Evolutionary conservation across 2,113 vertebrate genomes (phyloP).

Genomic region (Thamnophis sirtalis): DNA sequence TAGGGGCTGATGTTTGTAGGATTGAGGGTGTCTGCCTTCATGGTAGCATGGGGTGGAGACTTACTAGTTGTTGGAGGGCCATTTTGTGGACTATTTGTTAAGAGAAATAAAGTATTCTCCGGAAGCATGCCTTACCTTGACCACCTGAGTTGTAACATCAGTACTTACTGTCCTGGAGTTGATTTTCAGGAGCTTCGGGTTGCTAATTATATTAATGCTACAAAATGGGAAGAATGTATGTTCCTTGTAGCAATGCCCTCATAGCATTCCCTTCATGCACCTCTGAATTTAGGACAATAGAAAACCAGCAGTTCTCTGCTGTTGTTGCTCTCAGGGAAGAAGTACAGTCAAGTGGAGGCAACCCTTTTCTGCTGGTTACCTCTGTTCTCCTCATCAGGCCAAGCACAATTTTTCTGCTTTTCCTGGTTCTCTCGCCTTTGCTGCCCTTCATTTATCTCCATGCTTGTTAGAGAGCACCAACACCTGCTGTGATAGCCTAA

Average conservation of each 20-base stretch:
- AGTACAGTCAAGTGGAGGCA: not conserved
- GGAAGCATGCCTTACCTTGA: too few relatives aligned
- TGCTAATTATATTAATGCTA: not conserved
- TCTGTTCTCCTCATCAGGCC: not conserved
- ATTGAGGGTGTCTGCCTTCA: too few relatives aligned
- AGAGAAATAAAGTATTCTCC: too few relatives aligned
- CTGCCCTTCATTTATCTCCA: not conserved
- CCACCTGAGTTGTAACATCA: not conserved
- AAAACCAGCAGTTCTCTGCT: not conserved
- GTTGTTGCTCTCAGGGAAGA: not conserved
- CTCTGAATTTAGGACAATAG: not conserved
- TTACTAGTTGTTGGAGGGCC: too few relatives aligned
- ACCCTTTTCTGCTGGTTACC: not conserved
- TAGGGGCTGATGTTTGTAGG: too few relatives aligned
- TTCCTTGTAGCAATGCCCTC: not conserved
- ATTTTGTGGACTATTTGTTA: too few relatives aligned
- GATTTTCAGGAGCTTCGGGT: not conserved
- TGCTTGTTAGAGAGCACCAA: not conserved
- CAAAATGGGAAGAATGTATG: not conserved
- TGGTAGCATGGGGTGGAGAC: too few relatives aligned
- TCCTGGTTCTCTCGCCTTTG: not conserved
- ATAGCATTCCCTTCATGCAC: not conserved
- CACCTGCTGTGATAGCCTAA: not conserved
- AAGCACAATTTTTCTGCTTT: not conserved
- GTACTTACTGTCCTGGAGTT: not conserved